These are phyloP conservation scores for Aplysina aerophoba DNA, from an alignment of 37 sponge, comb jelly and placozoan genomes.

Conservation along the genomic window DNA sequence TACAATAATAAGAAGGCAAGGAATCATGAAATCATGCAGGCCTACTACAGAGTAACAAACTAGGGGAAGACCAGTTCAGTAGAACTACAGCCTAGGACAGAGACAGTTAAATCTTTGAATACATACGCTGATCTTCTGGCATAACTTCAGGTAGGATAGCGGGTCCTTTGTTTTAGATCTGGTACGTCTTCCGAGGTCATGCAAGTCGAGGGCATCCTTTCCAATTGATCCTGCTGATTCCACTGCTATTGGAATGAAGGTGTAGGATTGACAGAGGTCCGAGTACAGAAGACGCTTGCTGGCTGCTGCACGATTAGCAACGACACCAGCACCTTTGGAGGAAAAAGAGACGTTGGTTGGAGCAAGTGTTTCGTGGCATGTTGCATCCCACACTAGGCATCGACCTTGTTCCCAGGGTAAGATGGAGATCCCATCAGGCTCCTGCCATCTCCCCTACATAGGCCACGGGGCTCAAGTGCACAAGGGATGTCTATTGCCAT, in stretches of 20 bases:
- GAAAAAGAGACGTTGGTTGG: slow-evolving; percentile 14
- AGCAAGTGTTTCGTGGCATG: slow-evolving; percentile 34
- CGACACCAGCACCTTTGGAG: not conserved
- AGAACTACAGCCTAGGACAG: slow-evolving; percentile 13
- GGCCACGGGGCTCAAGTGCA: slow-evolving; percentile 31
- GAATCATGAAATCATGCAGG: too few species aligned
- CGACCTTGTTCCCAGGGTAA: slow-evolving; percentile 38
- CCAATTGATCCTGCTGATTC: slow-evolving; percentile 22
- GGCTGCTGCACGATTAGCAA: slow-evolving; percentile 23
- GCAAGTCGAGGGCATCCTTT: not conserved
- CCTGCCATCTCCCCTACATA: slow-evolving; percentile 34
- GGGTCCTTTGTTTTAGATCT: slow-evolving; percentile 5
- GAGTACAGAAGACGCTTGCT: not conserved
- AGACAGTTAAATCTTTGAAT: slow-evolving; percentile 28
- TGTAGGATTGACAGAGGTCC: not conserved
- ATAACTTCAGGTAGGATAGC: not conserved
- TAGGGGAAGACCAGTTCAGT: too few species aligned
- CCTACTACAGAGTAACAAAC: too few species aligned
- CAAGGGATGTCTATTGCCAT: slow-evolving; percentile 37
- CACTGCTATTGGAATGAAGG: slow-evolving; percentile 12
- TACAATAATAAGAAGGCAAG: too few species aligned
- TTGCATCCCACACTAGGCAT: slow-evolving; percentile 24
- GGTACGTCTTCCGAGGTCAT: not conserved
- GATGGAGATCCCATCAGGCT: slow-evolving; percentile 49
- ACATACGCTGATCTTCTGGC: not conserved